Evolutionary conservation across 2,113 vertebrate species (phyloP).

Genomic region (Oncorhynchus masou): DNA sequence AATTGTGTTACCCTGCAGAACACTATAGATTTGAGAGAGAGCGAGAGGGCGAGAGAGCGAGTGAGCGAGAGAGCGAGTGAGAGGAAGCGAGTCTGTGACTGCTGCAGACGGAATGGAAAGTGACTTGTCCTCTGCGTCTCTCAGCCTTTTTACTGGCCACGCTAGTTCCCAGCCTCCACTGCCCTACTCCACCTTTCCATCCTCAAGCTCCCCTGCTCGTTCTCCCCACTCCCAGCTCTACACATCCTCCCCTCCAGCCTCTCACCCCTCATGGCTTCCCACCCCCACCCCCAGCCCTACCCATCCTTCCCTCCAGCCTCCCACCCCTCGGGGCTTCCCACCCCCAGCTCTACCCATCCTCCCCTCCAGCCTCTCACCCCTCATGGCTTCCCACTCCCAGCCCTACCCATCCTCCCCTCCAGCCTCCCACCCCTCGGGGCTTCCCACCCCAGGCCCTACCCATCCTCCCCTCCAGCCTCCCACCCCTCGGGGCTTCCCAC

Average conservation of each 20-base stretch:
- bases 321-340: neutral
- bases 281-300: no score
- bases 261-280: no score
- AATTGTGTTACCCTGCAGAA: neutral
- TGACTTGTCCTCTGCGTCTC: no score
- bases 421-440: no score
- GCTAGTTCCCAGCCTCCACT: no score
- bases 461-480: neutral
- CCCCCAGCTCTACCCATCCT: neutral
- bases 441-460: neutral
- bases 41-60: neutral
- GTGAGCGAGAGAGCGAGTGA: neutral
- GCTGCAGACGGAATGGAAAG: no score
- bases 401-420: slow-evolving; percentile 75
- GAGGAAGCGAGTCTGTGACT: no score
- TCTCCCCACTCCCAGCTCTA: no score
- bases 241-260: no score
- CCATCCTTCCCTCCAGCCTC: neutral
- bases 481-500: neutral
- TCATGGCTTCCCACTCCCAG: neutral
- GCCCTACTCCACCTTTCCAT: no score
- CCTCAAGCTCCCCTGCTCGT: no score
- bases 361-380: neutral
- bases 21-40: neutral
- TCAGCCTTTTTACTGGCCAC: no score